phyloP scores from a whole-genome alignment of 2,888 invertebrate genomes.

The Netelia melanura region DNA sequence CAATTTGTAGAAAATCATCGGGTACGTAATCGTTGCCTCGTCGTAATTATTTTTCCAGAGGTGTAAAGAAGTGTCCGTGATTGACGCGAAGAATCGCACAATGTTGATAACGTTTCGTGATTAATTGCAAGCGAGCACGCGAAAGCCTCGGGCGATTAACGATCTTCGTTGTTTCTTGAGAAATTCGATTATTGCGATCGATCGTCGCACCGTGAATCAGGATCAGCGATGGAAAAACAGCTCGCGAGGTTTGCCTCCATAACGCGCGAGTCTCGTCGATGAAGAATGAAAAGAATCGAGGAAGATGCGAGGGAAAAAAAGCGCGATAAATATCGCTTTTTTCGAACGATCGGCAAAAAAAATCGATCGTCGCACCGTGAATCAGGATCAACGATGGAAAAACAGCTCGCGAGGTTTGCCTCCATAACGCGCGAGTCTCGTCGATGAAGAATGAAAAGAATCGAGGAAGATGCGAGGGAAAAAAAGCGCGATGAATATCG shows the following conservation, averaged over 20 bases:
- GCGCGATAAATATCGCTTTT: not conserved
- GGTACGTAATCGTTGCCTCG: not conserved
- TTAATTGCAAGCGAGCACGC: not conserved
- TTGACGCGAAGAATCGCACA: not conserved
- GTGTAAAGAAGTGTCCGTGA: not conserved
- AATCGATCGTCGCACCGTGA: not conserved
- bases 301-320: not conserved
- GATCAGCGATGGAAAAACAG: too few species aligned
- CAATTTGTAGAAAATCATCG: not conserved
- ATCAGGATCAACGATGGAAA: too few species aligned
- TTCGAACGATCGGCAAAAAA: not conserved
- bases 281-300: not conserved
- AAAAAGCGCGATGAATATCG: not conserved
- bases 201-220: too few species aligned
- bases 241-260: too few species aligned
- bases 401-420: too few species aligned
- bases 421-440: too few species aligned
- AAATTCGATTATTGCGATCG: not conserved
- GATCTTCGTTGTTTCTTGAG: not conserved
- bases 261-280: not conserved
- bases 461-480: not conserved
- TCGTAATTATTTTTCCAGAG: not conserved
- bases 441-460: not conserved
- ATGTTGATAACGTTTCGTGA: not conserved
- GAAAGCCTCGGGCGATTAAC: not conserved